Conservation (phyloP, 1,140 invertebrate species). For the Whitmania pigra region DNA sequence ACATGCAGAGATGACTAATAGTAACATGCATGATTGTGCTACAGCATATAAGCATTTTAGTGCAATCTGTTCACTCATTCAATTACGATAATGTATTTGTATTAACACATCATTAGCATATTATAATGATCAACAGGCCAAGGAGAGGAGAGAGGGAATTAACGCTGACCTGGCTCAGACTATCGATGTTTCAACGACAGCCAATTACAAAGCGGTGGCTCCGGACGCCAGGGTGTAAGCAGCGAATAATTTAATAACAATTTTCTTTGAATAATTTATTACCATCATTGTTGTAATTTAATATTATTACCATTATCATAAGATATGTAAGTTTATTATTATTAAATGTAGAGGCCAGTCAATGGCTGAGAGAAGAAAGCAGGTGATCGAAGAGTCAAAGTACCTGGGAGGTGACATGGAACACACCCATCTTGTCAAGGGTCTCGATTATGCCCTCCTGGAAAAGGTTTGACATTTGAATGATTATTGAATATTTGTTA, state of each 20-base stretch:
- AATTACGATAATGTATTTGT: background rate
- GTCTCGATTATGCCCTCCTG: conserved; percentile 94
- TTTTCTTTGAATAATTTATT: conserved; percentile 4
- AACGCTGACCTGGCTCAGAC: conserved; percentile 62
- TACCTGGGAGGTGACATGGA: conserved; percentile 99
- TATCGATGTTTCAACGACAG: conserved; percentile 70
- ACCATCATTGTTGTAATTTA: background rate
- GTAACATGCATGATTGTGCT: background rate
- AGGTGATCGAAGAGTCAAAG: conserved; percentile 97
- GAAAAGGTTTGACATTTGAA: conserved; percentile 63
- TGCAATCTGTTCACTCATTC: background rate
- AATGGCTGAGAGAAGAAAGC: conserved; percentile 82
- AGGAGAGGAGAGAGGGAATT: conserved; percentile 76
- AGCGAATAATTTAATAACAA: conserved; percentile 29
- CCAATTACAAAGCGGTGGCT: conserved; percentile 84
- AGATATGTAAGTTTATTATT: background rate
- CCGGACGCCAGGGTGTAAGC: conserved; percentile 78
- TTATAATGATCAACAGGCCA: conserved; percentile 47
- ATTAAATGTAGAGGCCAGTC: conserved; percentile 51
- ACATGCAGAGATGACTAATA: no score
- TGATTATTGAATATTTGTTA: conserved; percentile 2
- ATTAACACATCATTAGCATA: background rate
- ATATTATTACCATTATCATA: conserved; percentile 4
- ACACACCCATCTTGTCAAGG: conserved; percentile 99
- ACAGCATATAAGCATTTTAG: background rate